Base-by-base conservation (phyloP, 2,888 invertebrate species). In the Rhogogaster chlorosoma region DNA sequence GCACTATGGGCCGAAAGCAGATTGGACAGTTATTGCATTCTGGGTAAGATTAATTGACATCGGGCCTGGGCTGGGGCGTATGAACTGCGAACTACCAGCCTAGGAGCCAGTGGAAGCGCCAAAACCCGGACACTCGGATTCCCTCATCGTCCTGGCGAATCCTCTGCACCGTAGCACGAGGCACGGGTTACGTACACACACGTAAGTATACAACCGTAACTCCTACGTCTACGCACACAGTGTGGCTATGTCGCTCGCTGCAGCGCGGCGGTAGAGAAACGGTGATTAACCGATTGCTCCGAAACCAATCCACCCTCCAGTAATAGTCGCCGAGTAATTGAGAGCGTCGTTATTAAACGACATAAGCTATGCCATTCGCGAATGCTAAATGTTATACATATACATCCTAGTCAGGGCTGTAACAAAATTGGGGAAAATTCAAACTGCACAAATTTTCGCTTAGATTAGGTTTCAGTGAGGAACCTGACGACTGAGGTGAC, bases 11-110 rank as follows among this genome's bases (percentile, higher is more conserved):
- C 91, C 91, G 90, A 90, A 89, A 89, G 90, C 93, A 92, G 93
- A 93, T 93, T 92, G 93, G 93, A 93, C 93, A 93, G 93, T 93
- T 93, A 93, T 93, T 93, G 93, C 93, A 93, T 93, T 93, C 93
- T 93, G 92, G 91, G 91, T 91, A 93, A 93, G 93, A 93, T 93
- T 93, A 93, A 93, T 93, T 92, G 93, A 91, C 90, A 90, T 89
- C 89, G 91, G 90, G 53, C 49, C 29, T 32, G 18, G 77, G 77
- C 49, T 26, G 77, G 29, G 77, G 71, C 42, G 22, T 73, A 53
- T 53, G 77, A 77, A 53, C 67, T 67, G 67, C 32, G 67, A 67
- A 67, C 67, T 67, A 67, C 32, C 36, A 61, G 61, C 61, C 61
- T 26, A 61, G 61, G 29, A 67, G 32, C 38, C 71, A 15, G 71